Evolutionary conservation across 2,888 invertebrate species (phyloP), one percentile per base, ranked within the genome.

Genomic region (Scelioninae gen. 1): DNA sequence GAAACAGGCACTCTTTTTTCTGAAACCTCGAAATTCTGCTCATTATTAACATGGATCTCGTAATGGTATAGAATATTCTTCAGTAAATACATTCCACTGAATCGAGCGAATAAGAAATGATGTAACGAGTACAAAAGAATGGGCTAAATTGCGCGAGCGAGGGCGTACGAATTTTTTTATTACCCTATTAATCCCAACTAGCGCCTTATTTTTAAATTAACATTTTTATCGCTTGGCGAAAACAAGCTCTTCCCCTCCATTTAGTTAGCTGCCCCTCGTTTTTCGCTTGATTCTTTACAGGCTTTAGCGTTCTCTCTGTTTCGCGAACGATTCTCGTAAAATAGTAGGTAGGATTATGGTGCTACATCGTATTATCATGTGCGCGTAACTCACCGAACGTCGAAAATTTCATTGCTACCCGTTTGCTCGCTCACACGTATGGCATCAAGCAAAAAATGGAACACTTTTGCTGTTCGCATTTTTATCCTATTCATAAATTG

Each of bases 141-240:
- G 75, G 32, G 49, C 53, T 60, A 68, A 66, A 68, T 68, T 68
- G 68, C 56, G 49, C 88, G 84, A 83, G 62, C 74, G 47, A 32
- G 68, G 32, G 56, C 43, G 80, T 62, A 84, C 78, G 84, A 82
- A 89, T 87, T 88, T 88, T 91, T 90, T 91, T 91, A 90, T 90
- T 89, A 88, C 88, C 89, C 91, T 90, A 90, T 91, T 91, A 91
- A 91, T 90, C 88, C 89, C 88, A 91, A 90, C 89, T 90, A 89
- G 90, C 88, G 87, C 89, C 89, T 91, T 90, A 91, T 91, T 91
- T 91, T 91, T 88, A 89, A 91, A 91, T 91, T 91, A 91, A 91
- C 91, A 91, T 90, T 91, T 91, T 91, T 90, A 91, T 91, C 88
- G 76, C 88, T 87, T 82, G 82, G 85, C 85, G 87, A 89, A 91